phyloP scores from a whole-genome alignment of 2,888 invertebrate genomes.

The Formica aserva region DNA sequence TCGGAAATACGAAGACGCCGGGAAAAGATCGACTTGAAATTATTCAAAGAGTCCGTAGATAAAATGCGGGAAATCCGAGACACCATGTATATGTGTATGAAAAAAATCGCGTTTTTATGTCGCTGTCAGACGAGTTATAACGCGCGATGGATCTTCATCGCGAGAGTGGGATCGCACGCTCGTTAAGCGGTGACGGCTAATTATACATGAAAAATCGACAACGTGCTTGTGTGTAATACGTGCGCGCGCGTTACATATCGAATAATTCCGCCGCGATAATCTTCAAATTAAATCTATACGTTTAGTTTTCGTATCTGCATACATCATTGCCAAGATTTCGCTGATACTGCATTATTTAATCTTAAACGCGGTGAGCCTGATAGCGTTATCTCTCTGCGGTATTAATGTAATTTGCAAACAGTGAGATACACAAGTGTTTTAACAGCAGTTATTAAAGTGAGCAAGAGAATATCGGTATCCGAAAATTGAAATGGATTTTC shows the following conservation, averaged over 20 bases:
- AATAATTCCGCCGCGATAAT: slow-evolving; percentile 46
- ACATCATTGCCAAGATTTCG: slow-evolving; percentile 23
- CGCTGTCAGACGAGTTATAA: background rate
- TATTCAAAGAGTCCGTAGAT: background rate
- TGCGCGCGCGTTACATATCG: background rate
- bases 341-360: slow-evolving; percentile 44
- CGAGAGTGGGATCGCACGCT: slow-evolving; percentile 40
- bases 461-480: background rate
- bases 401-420: slow-evolving; percentile 35
- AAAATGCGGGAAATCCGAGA: slow-evolving; percentile 14
- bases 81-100: background rate
- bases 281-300: slow-evolving; percentile 62
- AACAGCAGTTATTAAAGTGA: background rate
- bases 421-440: background rate
- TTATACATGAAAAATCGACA: slow-evolving; percentile 73
- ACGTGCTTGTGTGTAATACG: slow-evolving; percentile 31
- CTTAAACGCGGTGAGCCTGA: background rate
- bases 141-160: slow-evolving; percentile 57
- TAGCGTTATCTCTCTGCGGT: background rate
- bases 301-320: slow-evolving; percentile 53
- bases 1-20: background rate
- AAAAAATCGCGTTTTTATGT: background rate
- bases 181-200: slow-evolving; percentile 69
- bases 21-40: slow-evolving; percentile 1
- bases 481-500: slow-evolving; percentile 35